phyloP scores from a whole-genome alignment of 2,888 invertebrate genomes.

The Xanthorhoe designata region DNA sequence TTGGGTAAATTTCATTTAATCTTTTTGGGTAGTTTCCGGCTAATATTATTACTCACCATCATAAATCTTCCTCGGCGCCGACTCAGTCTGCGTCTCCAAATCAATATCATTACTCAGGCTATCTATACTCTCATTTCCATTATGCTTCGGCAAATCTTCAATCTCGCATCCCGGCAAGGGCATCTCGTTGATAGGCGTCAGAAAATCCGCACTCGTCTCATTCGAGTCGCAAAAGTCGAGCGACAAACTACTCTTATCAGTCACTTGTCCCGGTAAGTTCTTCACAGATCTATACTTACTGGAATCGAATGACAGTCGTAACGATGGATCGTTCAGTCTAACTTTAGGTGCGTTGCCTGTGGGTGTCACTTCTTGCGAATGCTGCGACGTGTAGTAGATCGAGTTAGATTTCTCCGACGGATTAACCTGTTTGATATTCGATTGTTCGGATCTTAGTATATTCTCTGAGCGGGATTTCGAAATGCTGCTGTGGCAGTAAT shows the following conservation, averaged over 20 bases:
- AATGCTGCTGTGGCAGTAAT: constrained; percentile 77
- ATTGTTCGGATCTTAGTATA: constrained; percentile 77
- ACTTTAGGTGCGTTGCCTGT: constrained; percentile 72
- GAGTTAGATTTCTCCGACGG: constrained; percentile 76
- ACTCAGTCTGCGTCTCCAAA: constrained; percentile 79
- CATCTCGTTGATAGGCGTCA: constrained; percentile 83
- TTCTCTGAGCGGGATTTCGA: constrained; percentile 82
- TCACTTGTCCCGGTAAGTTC: constrained; percentile 56
- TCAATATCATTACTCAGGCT: constrained; percentile 78
- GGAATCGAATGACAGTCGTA: constrained; percentile 75
- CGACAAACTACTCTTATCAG: constrained; percentile 76
- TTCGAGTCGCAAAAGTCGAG: constrained; percentile 81
- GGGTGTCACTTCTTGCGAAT: constrained; percentile 78
- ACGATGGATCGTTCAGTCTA: constrained; percentile 70
- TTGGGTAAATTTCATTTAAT: not conserved
- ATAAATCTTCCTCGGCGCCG: constrained; percentile 71
- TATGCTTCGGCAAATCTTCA: constrained; percentile 77
- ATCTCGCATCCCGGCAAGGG: constrained; percentile 80
- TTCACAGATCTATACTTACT: constrained; percentile 75
- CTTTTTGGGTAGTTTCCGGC: too few relatives aligned
- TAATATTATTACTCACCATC: constrained; percentile 57
- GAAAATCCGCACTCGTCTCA: constrained; percentile 81
- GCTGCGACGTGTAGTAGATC: constrained; percentile 80
- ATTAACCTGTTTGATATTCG: constrained; percentile 62
- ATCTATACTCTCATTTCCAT: constrained; percentile 75